Evolutionary conservation across 2,113 vertebrate species (phyloP), one percentile per base, ranked within the genome.

Genomic region (Azemiops feae): DNA sequence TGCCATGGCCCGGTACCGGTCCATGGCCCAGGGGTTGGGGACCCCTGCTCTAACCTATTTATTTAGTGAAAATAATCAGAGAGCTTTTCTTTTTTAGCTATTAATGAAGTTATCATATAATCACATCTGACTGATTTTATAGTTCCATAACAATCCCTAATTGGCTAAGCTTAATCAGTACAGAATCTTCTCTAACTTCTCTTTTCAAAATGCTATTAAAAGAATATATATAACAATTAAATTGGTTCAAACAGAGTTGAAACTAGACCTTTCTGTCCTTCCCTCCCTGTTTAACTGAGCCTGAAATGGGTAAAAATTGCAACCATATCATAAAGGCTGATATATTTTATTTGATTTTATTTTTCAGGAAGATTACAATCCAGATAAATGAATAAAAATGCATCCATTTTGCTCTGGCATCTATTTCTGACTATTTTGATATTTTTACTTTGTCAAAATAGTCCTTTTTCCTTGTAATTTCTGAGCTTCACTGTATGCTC

Each of bases 311-410:
- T 30, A 86, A 91, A 47, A 69, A 92, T 81, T 81, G 34, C 18
- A 81, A 81, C 34, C 34, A 22, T 39, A 6, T 81, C n/a, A 39
- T 55, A 4, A 92, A 12, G 69, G 34, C 14, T 14, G 14, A 11
- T 50, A 9, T 58, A 86, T 20, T 81, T 85, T 57, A 57, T 85
- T 45, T 87, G 30, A 34, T 58, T 60, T 47, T n/a, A 74, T 23
- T 53, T 89, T 88, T 81, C 58, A 89, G 20, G 54, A 25, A 58
- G 27, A 10, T 87, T 88, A 39, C 34, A 88, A 30, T 74, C 34
- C 58, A 92, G 88, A 89, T 88, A 54, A 85, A 88, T 88, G 27
- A 54, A 74, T 88, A 20, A 88, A 91, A 43, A 87, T 91, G 14
- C 1, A 14, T n/a, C 43, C 43, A 50, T 3, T 88, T 57, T 55